Evolutionary conservation across 2,113 vertebrate genomes (phyloP).

Genomic region (Elaphurus davidianus): DNA sequence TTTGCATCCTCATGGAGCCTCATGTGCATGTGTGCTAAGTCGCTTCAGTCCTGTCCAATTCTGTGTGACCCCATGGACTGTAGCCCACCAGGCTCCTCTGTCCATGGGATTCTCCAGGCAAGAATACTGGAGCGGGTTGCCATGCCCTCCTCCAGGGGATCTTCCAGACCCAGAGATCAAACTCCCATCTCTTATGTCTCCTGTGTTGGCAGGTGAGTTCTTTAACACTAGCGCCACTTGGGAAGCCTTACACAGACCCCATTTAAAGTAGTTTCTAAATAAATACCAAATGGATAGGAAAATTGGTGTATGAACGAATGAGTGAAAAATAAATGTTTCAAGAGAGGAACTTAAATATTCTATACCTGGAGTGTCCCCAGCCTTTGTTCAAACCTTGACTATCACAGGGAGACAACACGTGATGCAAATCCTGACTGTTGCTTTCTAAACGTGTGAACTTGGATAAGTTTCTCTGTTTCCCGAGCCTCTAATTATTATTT

Average conservation of each 20-base stretch:
- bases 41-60: not conserved
- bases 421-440: not conserved
- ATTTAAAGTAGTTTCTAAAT: slow-evolving; percentile 8
- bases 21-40: accelerated
- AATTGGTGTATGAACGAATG: not conserved
- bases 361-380: not conserved
- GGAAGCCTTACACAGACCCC: not conserved
- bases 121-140: not conserved
- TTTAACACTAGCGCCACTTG: not conserved
- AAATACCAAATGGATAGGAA: not conserved
- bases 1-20: not conserved
- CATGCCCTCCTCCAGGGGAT: not conserved
- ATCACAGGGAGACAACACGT: not conserved
- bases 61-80: not conserved
- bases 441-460: not conserved
- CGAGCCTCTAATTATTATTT: not conserved
- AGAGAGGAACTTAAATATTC: not conserved
- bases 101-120: not conserved
- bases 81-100: not conserved
- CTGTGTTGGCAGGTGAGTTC: not conserved
- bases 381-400: not conserved
- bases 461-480: not conserved
- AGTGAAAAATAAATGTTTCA: not conserved
- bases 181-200: not conserved
- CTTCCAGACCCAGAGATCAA: not conserved